phyloP scores from a whole-genome alignment of 2,797 vertebrate species.

The Eurystomus glaucurus region DNA sequence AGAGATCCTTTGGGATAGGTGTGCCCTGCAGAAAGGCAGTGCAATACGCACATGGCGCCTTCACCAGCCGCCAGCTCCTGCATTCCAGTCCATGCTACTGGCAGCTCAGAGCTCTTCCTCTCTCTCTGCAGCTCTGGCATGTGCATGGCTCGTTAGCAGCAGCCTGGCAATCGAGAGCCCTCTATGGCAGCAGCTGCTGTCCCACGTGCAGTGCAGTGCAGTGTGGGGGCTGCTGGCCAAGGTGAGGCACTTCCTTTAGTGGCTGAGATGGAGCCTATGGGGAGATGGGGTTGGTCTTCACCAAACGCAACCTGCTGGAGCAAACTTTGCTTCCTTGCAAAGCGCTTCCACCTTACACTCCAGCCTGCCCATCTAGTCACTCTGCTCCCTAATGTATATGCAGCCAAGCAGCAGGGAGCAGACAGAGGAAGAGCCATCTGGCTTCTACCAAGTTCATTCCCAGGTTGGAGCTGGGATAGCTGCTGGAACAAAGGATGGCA shows the following conservation, averaged over 20 bases:
- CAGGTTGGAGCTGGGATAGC: not conserved
- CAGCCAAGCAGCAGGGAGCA: constrained; percentile 4
- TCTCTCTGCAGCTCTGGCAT: not conserved
- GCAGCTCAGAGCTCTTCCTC: not conserved
- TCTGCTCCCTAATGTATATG: not conserved
- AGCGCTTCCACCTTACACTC: not conserved
- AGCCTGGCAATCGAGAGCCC: constrained; percentile 30
- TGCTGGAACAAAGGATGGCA: constrained; percentile 45
- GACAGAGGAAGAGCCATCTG: constrained; percentile 43
- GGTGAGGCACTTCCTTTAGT: not conserved
- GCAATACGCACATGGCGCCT: not conserved
- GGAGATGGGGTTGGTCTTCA: not conserved
- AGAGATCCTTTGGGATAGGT: not conserved
- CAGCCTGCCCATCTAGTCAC: not conserved
- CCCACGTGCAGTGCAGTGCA: not conserved
- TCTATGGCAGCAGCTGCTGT: constrained; percentile 49
- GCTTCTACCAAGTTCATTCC: not conserved
- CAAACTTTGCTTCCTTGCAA: not conserved
- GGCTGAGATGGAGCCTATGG: not conserved
- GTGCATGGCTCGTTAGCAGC: constrained; percentile 41
- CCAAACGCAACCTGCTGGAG: not conserved
- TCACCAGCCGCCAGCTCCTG: not conserved
- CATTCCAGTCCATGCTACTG: not conserved
- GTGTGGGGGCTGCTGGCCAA: not conserved
- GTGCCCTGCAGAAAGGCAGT: not conserved